phyloP scores from a whole-genome alignment of 2,888 invertebrate genomes.

The Patella depressa region DNA sequence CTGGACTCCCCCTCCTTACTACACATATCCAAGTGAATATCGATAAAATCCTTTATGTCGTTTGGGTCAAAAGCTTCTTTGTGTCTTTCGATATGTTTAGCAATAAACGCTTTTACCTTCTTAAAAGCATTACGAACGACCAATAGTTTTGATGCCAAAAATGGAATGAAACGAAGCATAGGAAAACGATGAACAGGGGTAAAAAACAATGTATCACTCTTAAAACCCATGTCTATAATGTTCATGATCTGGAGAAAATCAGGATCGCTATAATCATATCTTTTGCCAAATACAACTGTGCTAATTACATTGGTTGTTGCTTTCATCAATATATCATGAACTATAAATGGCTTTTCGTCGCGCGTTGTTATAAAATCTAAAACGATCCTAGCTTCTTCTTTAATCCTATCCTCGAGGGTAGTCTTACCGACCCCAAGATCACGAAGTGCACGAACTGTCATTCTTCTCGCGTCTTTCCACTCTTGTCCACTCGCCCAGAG shows the following conservation, averaged over 20 bases:
- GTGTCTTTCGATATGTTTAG: too few relatives aligned
- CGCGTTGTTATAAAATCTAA: conserved; percentile 1
- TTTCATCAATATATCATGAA: conserved; percentile 45
- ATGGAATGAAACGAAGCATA: conserved; percentile 45
- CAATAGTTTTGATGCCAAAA: conserved; percentile 32
- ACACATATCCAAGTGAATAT: too few relatives aligned
- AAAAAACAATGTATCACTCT: conserved; percentile 41
- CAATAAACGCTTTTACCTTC: too few relatives aligned
- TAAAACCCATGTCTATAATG: conserved; percentile 47
- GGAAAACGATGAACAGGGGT: conserved; percentile 55
- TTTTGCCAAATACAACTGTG: conserved; percentile 54
- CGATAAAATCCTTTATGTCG: too few relatives aligned
- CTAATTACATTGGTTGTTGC: conserved; percentile 58
- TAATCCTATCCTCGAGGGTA: conserved; percentile 49
- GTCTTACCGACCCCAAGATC: conserved; percentile 57
- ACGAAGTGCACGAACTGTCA: conserved; percentile 48
- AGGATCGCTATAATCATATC: conserved; percentile 51
- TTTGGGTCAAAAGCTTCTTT: too few relatives aligned
- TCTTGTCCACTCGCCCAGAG: conserved; percentile 47
- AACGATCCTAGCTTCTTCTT: conserved; percentile 46
- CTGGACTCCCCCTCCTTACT: too few relatives aligned
- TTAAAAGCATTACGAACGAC: too few relatives aligned
- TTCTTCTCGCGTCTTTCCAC: conserved; percentile 49
- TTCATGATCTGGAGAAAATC: conserved; percentile 46
- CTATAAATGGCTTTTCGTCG: conserved; percentile 29